These are phyloP conservation scores for Philotrypesis tridentata DNA, from an alignment of 1,140 invertebrate genomes.

Conservation along the genomic window DNA sequence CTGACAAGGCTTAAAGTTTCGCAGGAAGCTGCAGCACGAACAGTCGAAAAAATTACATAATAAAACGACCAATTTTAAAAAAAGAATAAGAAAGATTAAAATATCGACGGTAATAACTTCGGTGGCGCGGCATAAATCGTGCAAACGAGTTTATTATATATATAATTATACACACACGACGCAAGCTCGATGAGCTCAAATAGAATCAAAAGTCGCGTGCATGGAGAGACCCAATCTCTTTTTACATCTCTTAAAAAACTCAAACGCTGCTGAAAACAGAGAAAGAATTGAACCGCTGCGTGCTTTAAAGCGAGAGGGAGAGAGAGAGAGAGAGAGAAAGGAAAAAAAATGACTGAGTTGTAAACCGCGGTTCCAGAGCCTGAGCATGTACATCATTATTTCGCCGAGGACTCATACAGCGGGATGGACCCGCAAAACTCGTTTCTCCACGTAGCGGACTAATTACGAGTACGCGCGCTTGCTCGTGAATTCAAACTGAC, in stretches of 20 bases:
- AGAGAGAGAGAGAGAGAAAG: not conserved
- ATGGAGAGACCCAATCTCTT: not conserved
- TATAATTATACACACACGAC: too few relatives aligned
- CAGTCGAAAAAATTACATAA: too few relatives aligned
- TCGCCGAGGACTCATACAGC: not conserved
- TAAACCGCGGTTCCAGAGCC: not conserved
- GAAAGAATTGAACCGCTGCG: not conserved
- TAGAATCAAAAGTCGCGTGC: not conserved
- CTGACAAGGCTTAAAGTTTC: too few relatives aligned
- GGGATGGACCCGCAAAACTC: conserved; percentile 24
- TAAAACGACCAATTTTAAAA: too few relatives aligned
- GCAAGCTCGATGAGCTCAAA: not conserved
- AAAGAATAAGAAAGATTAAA: not conserved
- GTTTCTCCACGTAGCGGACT: conserved; percentile 31
- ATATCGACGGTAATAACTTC: not conserved
- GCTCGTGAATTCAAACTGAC: not conserved
- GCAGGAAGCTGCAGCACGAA: too few relatives aligned
- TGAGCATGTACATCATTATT: conserved; percentile 20
- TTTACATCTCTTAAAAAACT: conserved; percentile 7
- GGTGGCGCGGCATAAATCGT: not conserved
- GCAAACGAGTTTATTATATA: too few relatives aligned
- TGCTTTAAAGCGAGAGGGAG: not conserved
- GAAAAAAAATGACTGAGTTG: not conserved
- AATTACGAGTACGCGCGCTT: conserved; percentile 12
- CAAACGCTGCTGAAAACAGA: not conserved